Evolutionary conservation across 2,797 vertebrate genomes (phyloP).

Genomic region (Syngnathus acus): DNA sequence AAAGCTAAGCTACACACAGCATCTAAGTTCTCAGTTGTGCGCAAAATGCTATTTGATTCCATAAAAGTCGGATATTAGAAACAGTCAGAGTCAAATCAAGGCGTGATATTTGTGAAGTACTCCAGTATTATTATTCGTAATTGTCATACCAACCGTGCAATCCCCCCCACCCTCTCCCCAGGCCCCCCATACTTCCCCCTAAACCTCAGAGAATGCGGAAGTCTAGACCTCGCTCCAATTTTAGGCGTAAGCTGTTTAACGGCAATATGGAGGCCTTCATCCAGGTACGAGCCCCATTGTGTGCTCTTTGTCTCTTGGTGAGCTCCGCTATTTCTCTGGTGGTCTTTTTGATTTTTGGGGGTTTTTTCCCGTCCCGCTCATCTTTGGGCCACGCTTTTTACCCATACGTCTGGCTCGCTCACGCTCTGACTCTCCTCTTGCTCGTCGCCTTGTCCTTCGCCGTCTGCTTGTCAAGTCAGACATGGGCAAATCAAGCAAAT

Average conservation of each 20-base stretch:
- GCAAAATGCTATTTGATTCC: not conserved
- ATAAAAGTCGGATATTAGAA: not conserved
- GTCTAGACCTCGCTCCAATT: conserved; percentile 89
- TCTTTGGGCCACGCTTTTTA: conserved; percentile 13
- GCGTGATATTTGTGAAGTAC: not conserved
- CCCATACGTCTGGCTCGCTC: conserved; percentile 32
- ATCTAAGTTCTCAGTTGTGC: not conserved
- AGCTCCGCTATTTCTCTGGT: conserved; percentile 64
- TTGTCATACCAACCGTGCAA: conserved; percentile 53
- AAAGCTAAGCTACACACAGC: not conserved
- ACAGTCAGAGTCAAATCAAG: not conserved
- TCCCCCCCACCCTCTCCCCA: conserved; percentile 78
- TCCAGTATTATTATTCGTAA: conserved; percentile 28
- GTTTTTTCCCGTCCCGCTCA: not conserved
- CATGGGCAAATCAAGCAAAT: not conserved
- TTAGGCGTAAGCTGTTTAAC: conserved; percentile 95
- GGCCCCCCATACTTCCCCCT: conserved; percentile 93
- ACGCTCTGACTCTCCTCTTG: conserved; percentile 51
- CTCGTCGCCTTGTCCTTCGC: conserved; percentile 31
- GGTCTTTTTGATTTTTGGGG: conserved; percentile 48
- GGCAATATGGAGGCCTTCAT: conserved; percentile 97
- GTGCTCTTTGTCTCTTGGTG: conserved; percentile 64
- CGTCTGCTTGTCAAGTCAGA: not conserved
- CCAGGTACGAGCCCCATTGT: conserved; percentile 76
- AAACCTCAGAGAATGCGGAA: conserved; percentile 95